Evolutionary conservation across 1,140 invertebrate species (phyloP).

Genomic region (Cyclargus thomasi): DNA sequence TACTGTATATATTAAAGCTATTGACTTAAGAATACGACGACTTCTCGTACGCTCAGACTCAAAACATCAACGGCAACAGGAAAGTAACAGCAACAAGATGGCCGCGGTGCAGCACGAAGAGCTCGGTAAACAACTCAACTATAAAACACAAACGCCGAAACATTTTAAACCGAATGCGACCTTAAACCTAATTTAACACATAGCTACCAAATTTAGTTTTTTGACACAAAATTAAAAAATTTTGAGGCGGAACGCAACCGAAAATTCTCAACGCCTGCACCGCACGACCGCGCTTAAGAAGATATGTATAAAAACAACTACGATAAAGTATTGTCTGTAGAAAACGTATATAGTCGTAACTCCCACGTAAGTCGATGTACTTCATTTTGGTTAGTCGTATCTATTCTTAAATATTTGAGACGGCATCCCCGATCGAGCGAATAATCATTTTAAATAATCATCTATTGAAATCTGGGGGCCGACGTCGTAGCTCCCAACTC

Average conservation of each 20-base stretch:
- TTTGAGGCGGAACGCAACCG: not conserved
- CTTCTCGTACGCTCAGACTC: slow-evolving; percentile 40
- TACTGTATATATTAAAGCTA: slow-evolving; percentile 73
- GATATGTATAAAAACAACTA: slow-evolving; percentile 35
- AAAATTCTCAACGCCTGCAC: not conserved
- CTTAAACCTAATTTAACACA: not conserved
- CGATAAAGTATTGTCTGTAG: slow-evolving; percentile 33
- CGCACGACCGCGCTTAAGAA: slow-evolving; percentile 20
- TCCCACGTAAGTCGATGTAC: slow-evolving; percentile 36
- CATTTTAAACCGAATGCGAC: not conserved
- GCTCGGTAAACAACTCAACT: not conserved
- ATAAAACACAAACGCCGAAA: not conserved
- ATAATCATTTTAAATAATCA: slow-evolving; percentile 64
- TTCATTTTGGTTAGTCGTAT: slow-evolving; percentile 40
- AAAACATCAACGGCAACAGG: slow-evolving; percentile 41
- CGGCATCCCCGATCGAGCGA: slow-evolving; percentile 52
- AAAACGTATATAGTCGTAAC: slow-evolving; percentile 30
- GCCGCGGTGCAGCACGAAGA: not conserved
- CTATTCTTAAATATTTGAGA: slow-evolving; percentile 53
- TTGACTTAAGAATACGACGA: slow-evolving; percentile 64
- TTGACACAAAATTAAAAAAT: not conserved
- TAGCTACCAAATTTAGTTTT: not conserved
- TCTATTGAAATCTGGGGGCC: slow-evolving; percentile 61
- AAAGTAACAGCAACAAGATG: slow-evolving; percentile 38
- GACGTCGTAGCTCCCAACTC: slow-evolving; percentile 30